These are phyloP conservation scores for Branchellion lobata DNA, from an alignment of 2,888 invertebrate species.

Conservation along the genomic window DNA sequence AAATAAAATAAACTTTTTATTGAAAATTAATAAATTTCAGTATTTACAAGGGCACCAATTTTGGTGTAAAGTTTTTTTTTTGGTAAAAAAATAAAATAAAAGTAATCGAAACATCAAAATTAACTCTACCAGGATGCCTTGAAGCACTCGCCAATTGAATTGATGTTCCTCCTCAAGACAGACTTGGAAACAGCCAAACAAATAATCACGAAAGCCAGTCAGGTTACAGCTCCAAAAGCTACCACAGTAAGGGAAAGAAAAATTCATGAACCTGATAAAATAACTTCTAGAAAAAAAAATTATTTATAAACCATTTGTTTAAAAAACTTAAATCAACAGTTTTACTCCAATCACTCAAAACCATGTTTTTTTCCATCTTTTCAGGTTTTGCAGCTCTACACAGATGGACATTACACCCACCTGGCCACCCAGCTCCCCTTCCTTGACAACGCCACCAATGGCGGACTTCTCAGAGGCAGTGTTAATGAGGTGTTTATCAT, in stretches of 20 bases:
- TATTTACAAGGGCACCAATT: too few relatives aligned
- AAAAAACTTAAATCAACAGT: too few relatives aligned
- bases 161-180: slow-evolving; percentile 40
- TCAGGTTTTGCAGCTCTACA: neutral
- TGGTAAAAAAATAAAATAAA: neutral
- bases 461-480: neutral
- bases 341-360: too few relatives aligned
- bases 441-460: neutral
- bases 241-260: slow-evolving; percentile 41
- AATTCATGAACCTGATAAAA: neutral
- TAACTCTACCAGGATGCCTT: slow-evolving; percentile 42
- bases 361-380: neutral
- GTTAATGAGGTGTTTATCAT: neutral
- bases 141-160: slow-evolving; percentile 28
- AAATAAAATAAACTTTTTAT: too few relatives aligned
- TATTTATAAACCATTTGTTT: too few relatives aligned
- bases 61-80: neutral
- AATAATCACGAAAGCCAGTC: slow-evolving; percentile 41
- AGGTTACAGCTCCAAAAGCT: slow-evolving; percentile 39
- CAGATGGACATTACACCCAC: neutral
- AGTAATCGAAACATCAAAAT: too few relatives aligned
- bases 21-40: too few relatives aligned
- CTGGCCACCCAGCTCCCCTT: neutral
- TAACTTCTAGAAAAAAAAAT: too few relatives aligned
- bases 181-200: slow-evolving; percentile 37